Conservation (phyloP, 2,797 vertebrate species). For the Erethizon dorsatum region DNA sequence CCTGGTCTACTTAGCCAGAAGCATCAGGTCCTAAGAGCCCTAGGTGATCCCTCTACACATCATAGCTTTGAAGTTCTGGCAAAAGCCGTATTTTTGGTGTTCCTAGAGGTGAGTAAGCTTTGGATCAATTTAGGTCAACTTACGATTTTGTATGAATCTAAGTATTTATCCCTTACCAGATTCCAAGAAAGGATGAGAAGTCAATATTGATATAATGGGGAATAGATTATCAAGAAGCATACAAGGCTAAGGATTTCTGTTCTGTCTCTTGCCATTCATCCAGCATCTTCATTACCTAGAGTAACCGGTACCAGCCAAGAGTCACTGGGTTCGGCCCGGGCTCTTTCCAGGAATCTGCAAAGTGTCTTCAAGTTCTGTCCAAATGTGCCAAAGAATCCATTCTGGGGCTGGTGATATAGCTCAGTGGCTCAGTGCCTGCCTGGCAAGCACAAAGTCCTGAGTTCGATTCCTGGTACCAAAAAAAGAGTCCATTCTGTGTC, state of each 20-base stretch:
- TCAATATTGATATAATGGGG: background rate
- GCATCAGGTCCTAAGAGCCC: background rate
- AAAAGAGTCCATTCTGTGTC: background rate
- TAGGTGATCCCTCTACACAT: fast-evolving
- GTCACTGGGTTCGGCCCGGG: background rate
- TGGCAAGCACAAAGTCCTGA: no score
- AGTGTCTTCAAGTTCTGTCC: background rate
- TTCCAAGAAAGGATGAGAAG: background rate
- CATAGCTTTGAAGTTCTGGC: background rate
- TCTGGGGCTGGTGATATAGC: no score
- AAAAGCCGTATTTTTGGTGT: background rate
- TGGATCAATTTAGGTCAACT: background rate
- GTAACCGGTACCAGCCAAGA: background rate
- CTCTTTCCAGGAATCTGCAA: background rate
- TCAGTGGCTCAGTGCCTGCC: no score
- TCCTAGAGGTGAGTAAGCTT: background rate
- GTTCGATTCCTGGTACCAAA: no score
- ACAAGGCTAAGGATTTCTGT: fast-evolving
- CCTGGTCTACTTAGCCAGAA: background rate
- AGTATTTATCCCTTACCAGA: background rate
- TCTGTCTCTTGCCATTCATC: no score
- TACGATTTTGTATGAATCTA: background rate
- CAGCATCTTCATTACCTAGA: background rate
- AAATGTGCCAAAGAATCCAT: no score
- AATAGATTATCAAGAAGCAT: fast-evolving